Percentiles rank a stretch among this genome's conserved stretches.
Evolutionary conservation across 2,113 vertebrate genomes (phyloP).

Genomic region (human): GRCh38 chr14:74809001-74809500

Average conservation of each 20-base stretch:
- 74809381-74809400: slow-evolving; percentile 86
- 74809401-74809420: slow-evolving; percentile 83
- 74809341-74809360: slow-evolving; percentile 63
- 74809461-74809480: slow-evolving; percentile 81
- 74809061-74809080: slow-evolving; percentile 16
- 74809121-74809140: background rate
- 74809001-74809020: background rate
- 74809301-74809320: slow-evolving; percentile 40
- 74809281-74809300: slow-evolving; percentile 21
- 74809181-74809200: background rate
- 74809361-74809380: slow-evolving; percentile 84
- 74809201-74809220: background rate
- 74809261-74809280: background rate
- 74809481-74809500: slow-evolving; percentile 81
- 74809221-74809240: background rate
- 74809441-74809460: slow-evolving; percentile 77
- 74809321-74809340: background rate
- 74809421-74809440: slow-evolving; percentile 78
- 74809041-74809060: background rate
- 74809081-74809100: background rate
- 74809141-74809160: background rate
- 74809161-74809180: background rate
- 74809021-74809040: background rate
- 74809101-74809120: background rate
- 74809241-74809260: slow-evolving; percentile 19